Evolutionary conservation across 2,113 vertebrate genomes (phyloP).

Genomic region (Phodopus roborovskii): DNA sequence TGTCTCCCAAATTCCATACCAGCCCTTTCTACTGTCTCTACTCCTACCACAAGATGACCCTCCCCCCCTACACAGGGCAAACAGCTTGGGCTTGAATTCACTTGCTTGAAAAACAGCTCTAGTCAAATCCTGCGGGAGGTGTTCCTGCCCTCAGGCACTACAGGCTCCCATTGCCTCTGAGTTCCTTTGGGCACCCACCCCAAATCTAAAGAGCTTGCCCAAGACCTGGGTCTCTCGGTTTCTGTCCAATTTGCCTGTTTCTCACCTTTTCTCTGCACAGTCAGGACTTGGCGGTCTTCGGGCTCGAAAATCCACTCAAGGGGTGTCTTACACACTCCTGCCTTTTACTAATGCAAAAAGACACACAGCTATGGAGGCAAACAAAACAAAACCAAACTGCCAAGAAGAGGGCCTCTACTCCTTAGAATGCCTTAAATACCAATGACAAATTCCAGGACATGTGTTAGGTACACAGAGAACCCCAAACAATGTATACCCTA

Average conservation of each 20-base stretch:
- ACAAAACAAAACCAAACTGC: not conserved
- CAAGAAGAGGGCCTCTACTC: not conserved
- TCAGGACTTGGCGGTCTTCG: not conserved
- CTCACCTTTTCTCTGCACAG: not conserved
- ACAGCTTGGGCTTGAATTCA: conserved; percentile 41
- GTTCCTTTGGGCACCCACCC: not conserved
- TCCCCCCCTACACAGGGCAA: not conserved
- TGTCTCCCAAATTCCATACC: not conserved
- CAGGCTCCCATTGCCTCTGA: not conserved
- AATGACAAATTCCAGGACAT: conserved; percentile 13
- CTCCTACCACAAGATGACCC: not conserved
- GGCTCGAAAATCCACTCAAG: not conserved
- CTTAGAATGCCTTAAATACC: conserved; percentile 14
- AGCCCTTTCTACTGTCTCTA: not conserved
- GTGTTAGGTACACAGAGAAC: not conserved
- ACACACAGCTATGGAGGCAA: not conserved
- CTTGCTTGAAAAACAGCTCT: conserved; percentile 44
- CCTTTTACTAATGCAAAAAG: conserved; percentile 14
- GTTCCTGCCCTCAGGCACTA: not conserved
- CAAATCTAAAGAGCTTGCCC: not conserved
- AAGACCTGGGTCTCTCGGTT: not conserved
- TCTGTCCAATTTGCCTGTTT: not conserved
- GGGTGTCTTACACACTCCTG: not conserved
- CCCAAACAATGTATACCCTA: not conserved
- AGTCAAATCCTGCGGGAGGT: not conserved